Evolutionary conservation across 2,888 invertebrate genomes (phyloP), one percentile per base, ranked within the genome.

Genomic region (Lymantria dispar): DNA sequence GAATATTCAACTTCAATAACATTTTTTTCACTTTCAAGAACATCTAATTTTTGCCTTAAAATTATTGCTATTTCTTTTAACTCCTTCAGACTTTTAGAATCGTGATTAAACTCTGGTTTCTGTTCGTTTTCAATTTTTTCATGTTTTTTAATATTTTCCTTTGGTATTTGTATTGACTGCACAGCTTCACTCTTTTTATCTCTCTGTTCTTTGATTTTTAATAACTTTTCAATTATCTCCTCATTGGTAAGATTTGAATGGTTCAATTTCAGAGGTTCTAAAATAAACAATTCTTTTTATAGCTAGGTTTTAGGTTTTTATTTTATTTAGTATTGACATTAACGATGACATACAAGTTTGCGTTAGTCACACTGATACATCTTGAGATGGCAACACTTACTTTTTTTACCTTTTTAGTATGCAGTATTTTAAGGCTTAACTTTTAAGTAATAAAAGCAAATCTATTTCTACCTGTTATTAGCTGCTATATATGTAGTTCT

Each of bases 1-100:
- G 80, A 76, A 72, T 73, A 87, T 68, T 89, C 90, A 46, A 83
- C 78, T 67, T 86, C 83, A 85, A 87, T 85, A 39, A 83, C 71
- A 79, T 86, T 88, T 66, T 76, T 81, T 56, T 87, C 87, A 78
- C 83, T 86, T 64, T 85, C 80, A 14, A 89, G 69, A 39, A 78
- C 74, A 60, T 88, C 86, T 40, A 88, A 65, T 62, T 84, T 87
- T 64, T 90, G 89, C 51, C 80, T 76, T 42, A 87, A 68, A 51
- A 84, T 59, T 58, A 89, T 83, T 36, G 85, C 76, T 45, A 69
- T 78, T 75, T 90, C 90, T 68, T 89, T 88, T 10, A 91, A 72
- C 54, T 90, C 86, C 60, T 86, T 89, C 10, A 89, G 70, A 46
- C 74, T 77, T 69, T 83, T 80, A 50, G 61, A 62, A 36, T 79